A percentile compares a stretch with the other conserved stretches of the same genome.
Evolutionary conservation across 2,113 vertebrate species (phyloP).

Genomic region (Rhynchomys soricoides): DNA sequence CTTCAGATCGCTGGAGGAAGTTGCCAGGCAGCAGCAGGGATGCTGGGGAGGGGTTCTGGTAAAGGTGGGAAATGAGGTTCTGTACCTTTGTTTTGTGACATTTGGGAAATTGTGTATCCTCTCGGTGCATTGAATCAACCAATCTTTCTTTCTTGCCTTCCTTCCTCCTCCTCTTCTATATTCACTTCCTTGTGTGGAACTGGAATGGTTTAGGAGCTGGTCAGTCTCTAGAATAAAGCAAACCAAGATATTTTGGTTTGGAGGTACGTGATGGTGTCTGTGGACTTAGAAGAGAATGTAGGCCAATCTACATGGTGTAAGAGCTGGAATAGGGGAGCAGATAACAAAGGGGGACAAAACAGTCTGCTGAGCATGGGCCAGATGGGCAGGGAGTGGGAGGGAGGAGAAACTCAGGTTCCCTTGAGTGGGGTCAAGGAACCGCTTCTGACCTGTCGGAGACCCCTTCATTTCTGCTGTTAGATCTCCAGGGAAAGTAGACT

Average conservation of each 20-base stretch:
- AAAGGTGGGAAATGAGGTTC: not conserved
- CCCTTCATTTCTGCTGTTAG: not conserved
- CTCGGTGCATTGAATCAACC: slow-evolving; percentile 10
- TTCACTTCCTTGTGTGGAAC: not conserved
- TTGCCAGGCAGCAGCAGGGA: not conserved
- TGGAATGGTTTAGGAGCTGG: not conserved
- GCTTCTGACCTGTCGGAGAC: no score
- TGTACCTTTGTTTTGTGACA: slow-evolving; percentile 6
- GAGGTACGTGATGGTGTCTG: not conserved
- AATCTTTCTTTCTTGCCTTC: no score
- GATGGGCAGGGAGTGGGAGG: not conserved
- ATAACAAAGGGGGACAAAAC: not conserved
- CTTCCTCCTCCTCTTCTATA: not conserved
- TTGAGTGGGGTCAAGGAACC: fast-evolving
- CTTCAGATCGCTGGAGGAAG: slow-evolving; percentile 70
- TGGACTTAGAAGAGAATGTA: not conserved
- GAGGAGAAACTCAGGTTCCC: not conserved
- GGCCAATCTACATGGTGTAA: not conserved
- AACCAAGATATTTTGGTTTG: not conserved
- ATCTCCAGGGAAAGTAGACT: not conserved
- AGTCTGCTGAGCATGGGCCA: not conserved
- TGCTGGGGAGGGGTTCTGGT: not conserved
- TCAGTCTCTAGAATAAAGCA: not conserved
- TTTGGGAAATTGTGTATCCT: not conserved
- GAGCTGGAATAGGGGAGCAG: not conserved